phyloP scores from a whole-genome alignment of 2,113 vertebrate genomes.

The Apteryx mantelli region DNA sequence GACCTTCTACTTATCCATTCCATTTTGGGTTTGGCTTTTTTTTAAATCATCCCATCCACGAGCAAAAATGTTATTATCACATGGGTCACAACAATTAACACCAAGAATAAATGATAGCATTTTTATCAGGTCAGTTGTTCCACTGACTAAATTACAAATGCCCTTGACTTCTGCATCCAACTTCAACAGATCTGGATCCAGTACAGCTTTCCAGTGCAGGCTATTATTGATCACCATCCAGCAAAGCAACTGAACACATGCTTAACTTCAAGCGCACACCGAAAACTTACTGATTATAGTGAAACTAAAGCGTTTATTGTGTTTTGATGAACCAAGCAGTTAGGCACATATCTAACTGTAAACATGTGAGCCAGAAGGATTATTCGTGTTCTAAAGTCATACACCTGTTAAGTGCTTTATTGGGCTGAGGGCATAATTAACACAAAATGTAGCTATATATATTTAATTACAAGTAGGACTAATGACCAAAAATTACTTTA shows the following conservation, averaged over 20 bases:
- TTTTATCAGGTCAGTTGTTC: not conserved
- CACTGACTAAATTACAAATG: not conserved
- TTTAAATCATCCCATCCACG: not conserved
- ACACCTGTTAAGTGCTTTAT: conserved; percentile 62
- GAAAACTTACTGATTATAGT: not conserved
- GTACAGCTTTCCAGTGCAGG: not conserved
- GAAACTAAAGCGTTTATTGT: not conserved
- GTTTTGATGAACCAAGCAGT: conserved; percentile 51
- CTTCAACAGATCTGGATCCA: not conserved
- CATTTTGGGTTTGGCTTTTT: not conserved
- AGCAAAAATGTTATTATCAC: not conserved
- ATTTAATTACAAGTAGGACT: conserved; percentile 59
- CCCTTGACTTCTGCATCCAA: not conserved
- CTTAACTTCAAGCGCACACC: conserved; percentile 19
- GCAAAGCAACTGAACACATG: conserved; percentile 5
- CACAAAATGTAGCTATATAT: conserved; percentile 39
- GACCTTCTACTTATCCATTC: too few species aligned
- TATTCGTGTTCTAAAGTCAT: conserved; percentile 25
- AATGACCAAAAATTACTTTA: conserved; percentile 50
- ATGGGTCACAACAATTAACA: not conserved
- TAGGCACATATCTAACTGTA: not conserved
- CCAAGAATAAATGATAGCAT: not conserved
- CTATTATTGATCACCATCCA: conserved; percentile 6
- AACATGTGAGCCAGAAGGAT: not conserved
- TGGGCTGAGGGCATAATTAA: conserved; percentile 56